A percentile compares a stretch with the other conserved stretches of the same genome.
phyloP scores from a whole-genome alignment of 2,113 vertebrate genomes.

The Catharus fuscescens region DNA sequence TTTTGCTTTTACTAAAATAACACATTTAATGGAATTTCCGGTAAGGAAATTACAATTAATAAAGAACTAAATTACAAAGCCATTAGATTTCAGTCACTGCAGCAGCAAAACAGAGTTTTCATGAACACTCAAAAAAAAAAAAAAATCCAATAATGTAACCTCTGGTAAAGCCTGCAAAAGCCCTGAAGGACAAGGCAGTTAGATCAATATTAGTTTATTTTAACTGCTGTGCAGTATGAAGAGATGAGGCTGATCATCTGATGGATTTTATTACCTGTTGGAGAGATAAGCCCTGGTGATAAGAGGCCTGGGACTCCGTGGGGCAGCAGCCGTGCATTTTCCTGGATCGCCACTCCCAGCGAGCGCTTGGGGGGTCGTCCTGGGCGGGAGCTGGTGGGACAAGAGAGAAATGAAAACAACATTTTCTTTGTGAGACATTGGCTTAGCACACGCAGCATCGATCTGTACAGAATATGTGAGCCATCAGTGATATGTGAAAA shows the following conservation, averaged over 20 bases:
- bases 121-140: slow-evolving; percentile 70
- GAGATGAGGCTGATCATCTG: slow-evolving; percentile 59
- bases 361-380: slow-evolving; percentile 92
- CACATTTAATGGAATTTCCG: slow-evolving; percentile 62
- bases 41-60: slow-evolving; percentile 69
- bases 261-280: slow-evolving; percentile 84
- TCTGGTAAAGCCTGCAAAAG: slow-evolving; percentile 75
- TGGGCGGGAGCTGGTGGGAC: slow-evolving; percentile 84
- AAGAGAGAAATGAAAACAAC: slow-evolving; percentile 52
- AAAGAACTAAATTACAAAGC: slow-evolving; percentile 72
- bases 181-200: slow-evolving; percentile 79
- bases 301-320: slow-evolving; percentile 86
- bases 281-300: slow-evolving; percentile 89
- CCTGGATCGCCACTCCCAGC: slow-evolving; percentile 83
- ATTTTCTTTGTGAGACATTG: background rate
- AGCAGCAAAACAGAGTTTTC: slow-evolving; percentile 60
- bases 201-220: slow-evolving; percentile 85
- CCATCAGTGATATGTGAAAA: rapidly evolving
- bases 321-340: slow-evolving; percentile 84
- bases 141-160: slow-evolving; percentile 80
- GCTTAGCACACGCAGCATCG: background rate
- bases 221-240: slow-evolving; percentile 66
- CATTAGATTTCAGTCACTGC: slow-evolving; percentile 65
- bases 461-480: background rate
- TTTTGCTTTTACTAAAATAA: slow-evolving; percentile 28